Base-by-base conservation (phyloP, 2,888 invertebrate species). In the Machimus rusticus region DNA sequence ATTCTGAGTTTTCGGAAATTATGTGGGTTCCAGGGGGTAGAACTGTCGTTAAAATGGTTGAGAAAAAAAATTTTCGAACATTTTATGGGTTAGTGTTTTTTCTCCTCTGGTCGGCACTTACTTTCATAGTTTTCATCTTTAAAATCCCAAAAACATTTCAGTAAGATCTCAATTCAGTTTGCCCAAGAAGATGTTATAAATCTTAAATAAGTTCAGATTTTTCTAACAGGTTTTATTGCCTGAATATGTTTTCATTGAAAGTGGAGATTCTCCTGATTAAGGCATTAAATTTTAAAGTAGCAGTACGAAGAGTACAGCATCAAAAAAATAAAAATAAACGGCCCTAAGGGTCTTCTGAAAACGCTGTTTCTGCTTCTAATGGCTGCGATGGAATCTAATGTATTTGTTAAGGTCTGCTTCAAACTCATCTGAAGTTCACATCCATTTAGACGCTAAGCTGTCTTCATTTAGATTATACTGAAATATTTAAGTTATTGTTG, bases 91-190 rank as follows among this genome's bases (percentile, higher is more conserved):
- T 55, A n/a, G 23, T 39, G 39, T 78, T 79, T 79, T 79, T 51
- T 43, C 43, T 46, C 43, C 43, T 46, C 78, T 2, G 31, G n/a
- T 28, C 51, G 19, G 51, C 55, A 34, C 37, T 82, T n/a, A 82
- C 82, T 82, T 82, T 82, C 82, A 19, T 55, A 82, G 82, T 82
- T 78, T 82, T 57, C 31, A 82, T 82, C 34, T 82, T 55, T n/a
- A 57, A 37, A 66, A 14, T 1, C 14, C 57, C 39, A 39, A 34
- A 66, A 51, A 37, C 19, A 23, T 57, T 39, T 57, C 34, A 34
- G 34, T 82, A 57, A 82, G 82, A 23, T 82, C 82, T 82, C 57
- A 82, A 82, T 82, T 82, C 57, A 82, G 46, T 82, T n/a, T 12
- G n/a, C 55, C n/a, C 37, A 19, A 43, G 46, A 23, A 28, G 57